Conservation (phyloP, 2,888 invertebrate genomes). For the Aleiodes testaceus region DNA sequence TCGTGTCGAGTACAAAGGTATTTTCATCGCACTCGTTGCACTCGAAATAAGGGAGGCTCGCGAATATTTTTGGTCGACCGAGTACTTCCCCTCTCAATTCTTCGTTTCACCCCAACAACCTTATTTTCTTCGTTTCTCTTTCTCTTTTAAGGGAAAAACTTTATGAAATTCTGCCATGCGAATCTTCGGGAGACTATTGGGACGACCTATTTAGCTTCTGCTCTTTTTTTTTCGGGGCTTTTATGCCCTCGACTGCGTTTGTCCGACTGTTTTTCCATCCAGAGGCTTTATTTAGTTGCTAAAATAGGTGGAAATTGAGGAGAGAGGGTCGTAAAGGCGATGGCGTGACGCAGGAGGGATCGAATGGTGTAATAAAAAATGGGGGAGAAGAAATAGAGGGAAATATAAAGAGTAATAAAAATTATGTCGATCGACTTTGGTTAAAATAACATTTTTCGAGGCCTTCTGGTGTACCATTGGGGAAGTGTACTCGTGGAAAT, state of each 20-base stretch:
- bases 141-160: constrained; percentile 9
- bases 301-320: too few species aligned
- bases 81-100: constrained; percentile 13
- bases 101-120: constrained; percentile 22
- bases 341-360: background rate
- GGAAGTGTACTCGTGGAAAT: constrained; percentile 22
- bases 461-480: constrained; percentile 6
- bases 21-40: constrained; percentile 45
- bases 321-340: background rate
- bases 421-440: constrained; percentile 30
- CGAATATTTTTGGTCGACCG: constrained; percentile 44
- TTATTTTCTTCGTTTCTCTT: background rate
- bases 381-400: background rate
- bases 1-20: constrained; percentile 43
- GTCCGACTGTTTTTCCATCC: background rate
- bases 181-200: constrained; percentile 32
- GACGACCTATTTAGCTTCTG: constrained; percentile 16
- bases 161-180: constrained; percentile 48
- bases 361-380: too few species aligned
- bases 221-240: constrained; percentile 26
- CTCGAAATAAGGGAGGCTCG: constrained; percentile 46
- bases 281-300: too few species aligned
- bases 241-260: constrained; percentile 20
- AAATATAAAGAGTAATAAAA: background rate
- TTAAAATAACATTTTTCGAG: constrained; percentile 32